Conservation (phyloP, 35 echinoderm and acorn worm genomes). For the Eucidaris tribuloides region DNA sequence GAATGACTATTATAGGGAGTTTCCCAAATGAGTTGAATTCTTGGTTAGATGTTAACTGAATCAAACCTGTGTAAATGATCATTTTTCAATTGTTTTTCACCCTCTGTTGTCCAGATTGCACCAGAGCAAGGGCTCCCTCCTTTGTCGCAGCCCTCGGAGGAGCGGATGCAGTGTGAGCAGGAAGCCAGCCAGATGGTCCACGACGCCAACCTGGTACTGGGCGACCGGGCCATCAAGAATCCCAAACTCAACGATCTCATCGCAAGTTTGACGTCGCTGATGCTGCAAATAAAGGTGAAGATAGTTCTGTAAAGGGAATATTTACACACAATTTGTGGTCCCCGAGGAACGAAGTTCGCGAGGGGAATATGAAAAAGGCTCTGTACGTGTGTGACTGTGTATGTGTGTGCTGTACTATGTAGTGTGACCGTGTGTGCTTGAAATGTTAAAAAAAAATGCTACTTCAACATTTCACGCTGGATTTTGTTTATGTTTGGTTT, state of each 20-base stretch:
- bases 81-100: neutral
- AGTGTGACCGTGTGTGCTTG: too few species aligned
- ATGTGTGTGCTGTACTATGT: too few species aligned
- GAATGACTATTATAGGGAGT: too few species aligned
- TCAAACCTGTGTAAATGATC: too few species aligned
- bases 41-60: too few species aligned
- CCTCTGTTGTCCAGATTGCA: slow-evolving; percentile 57
- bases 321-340: neutral
- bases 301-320: neutral
- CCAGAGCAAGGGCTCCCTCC: slow-evolving; percentile 94
- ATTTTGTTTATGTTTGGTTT: too few species aligned
- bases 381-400: neutral
- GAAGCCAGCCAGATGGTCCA: slow-evolving; percentile 89
- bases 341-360: too few species aligned
- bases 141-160: slow-evolving; percentile 59
- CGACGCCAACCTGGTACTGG: slow-evolving; percentile 55
- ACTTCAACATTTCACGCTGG: too few species aligned
- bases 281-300: slow-evolving; percentile 96
- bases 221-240: slow-evolving; percentile 60
- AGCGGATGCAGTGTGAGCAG: slow-evolving; percentile 72
- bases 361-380: too few species aligned
- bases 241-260: slow-evolving; percentile 73
- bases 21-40: too few species aligned
- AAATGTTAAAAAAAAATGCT: too few species aligned
- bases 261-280: slow-evolving; percentile 79